Conservation (phyloP, 2,797 vertebrate genomes). For the Oreortyx pictus region DNA sequence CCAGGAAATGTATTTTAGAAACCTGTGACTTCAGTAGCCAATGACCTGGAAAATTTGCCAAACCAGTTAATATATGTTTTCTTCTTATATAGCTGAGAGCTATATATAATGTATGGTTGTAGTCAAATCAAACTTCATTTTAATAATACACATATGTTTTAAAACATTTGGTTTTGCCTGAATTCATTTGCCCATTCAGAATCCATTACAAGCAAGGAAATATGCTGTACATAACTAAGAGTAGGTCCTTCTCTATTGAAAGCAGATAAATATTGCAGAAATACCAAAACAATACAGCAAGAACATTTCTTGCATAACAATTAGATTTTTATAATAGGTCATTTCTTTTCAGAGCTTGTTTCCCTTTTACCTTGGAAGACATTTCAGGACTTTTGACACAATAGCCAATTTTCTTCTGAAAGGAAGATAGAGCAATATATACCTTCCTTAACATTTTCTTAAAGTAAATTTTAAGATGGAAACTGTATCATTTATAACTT, state of each 20-base stretch:
- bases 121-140: background rate
- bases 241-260: background rate
- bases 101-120: background rate
- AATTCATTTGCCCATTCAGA: background rate
- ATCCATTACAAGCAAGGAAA: background rate
- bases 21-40: fast-evolving
- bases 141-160: background rate
- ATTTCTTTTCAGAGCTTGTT: background rate
- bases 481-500: background rate
- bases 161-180: background rate
- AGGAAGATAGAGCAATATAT: background rate
- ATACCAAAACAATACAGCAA: background rate
- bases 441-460: background rate
- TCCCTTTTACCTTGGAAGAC: background rate
- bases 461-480: background rate
- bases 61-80: background rate
- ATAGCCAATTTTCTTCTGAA: background rate
- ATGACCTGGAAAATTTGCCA: background rate
- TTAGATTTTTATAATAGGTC: background rate
- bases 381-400: background rate
- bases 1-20: background rate
- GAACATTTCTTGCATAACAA: background rate
- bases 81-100: fast-evolving
- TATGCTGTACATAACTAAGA: background rate
- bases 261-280: background rate